Evolutionary conservation across 2,888 invertebrate genomes (phyloP).

Genomic region (Pharmacophagus antenor): DNA sequence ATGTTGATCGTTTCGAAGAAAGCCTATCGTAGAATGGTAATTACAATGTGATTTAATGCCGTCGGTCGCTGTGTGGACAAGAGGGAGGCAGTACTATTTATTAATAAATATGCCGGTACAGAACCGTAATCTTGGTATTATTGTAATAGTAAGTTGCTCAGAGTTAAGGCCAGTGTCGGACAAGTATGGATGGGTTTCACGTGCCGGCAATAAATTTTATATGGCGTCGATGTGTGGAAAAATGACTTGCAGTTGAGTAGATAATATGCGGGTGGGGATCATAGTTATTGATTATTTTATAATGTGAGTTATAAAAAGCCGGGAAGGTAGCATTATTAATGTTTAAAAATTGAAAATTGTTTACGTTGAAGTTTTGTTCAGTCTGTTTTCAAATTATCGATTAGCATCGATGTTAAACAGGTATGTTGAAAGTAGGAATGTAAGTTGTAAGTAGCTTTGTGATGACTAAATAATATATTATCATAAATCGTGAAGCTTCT

Average conservation of each 20-base stretch:
- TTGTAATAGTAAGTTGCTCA: slow-evolving; percentile 65
- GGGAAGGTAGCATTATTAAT: no score
- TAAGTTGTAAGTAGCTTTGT: not conserved
- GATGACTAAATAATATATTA: not conserved
- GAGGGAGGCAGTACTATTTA: slow-evolving; percentile 63
- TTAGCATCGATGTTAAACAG: no score
- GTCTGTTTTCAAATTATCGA: no score
- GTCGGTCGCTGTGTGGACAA: slow-evolving; percentile 57
- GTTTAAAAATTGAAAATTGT: no score
- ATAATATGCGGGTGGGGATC: slow-evolving; percentile 8
- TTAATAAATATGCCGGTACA: slow-evolving; percentile 62
- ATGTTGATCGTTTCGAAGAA: slow-evolving; percentile 50
- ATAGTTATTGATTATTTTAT: slow-evolving; percentile 15
- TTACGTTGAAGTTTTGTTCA: no score
- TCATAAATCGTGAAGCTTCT: not conserved
- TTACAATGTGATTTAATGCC: slow-evolving; percentile 69
- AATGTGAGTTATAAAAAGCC: slow-evolving; percentile 4
- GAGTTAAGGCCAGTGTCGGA: slow-evolving; percentile 45
- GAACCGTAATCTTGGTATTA: slow-evolving; percentile 61
- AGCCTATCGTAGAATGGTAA: slow-evolving; percentile 59
- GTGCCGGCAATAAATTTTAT: slow-evolving; percentile 27
- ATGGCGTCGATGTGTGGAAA: slow-evolving; percentile 27
- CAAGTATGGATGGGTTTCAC: slow-evolving; percentile 46
- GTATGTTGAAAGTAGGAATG: no score
- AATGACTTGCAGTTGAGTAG: slow-evolving; percentile 20